Evolutionary conservation across 2,113 vertebrate genomes (phyloP).

Genomic region (Tragelaphus buxtoni): DNA sequence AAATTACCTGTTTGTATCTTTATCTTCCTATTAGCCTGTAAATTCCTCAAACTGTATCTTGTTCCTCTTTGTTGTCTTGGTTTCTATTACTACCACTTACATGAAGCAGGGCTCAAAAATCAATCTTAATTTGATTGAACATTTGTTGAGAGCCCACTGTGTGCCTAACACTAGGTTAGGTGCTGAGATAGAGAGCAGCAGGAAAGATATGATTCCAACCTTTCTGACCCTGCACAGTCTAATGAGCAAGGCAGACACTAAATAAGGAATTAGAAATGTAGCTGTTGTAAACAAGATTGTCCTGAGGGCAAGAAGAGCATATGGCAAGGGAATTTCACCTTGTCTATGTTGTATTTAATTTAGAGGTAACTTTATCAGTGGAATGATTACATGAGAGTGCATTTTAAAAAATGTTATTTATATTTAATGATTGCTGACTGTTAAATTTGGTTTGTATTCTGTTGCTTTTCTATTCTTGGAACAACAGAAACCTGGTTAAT

Average conservation of each 20-base stretch:
- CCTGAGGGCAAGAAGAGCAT: neutral
- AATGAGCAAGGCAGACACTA: neutral
- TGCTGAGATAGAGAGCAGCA: neutral
- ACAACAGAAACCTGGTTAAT: neutral
- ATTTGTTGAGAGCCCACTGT: neutral
- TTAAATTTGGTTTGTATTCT: conserved; percentile 23
- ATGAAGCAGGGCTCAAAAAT: conserved; percentile 20
- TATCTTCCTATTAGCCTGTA: neutral
- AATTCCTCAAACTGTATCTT: neutral
- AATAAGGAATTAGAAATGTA: neutral
- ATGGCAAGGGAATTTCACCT: conserved; percentile 13
- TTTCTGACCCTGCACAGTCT: neutral
- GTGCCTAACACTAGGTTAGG: neutral
- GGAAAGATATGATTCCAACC: neutral
- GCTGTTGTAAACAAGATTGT: neutral
- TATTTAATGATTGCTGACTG: conserved; percentile 36
- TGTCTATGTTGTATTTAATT: neutral
- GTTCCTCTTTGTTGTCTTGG: neutral
- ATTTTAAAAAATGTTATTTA: conserved; percentile 42
- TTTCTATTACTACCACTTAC: neutral
- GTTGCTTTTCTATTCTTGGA: conserved; percentile 11
- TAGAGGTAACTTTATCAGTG: conserved; percentile 12
- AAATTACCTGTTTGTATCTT: neutral
- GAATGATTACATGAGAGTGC: neutral
- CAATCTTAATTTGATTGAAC: neutral